phyloP scores from a whole-genome alignment of 2,888 invertebrate species.

The Alsophila aescularia region DNA sequence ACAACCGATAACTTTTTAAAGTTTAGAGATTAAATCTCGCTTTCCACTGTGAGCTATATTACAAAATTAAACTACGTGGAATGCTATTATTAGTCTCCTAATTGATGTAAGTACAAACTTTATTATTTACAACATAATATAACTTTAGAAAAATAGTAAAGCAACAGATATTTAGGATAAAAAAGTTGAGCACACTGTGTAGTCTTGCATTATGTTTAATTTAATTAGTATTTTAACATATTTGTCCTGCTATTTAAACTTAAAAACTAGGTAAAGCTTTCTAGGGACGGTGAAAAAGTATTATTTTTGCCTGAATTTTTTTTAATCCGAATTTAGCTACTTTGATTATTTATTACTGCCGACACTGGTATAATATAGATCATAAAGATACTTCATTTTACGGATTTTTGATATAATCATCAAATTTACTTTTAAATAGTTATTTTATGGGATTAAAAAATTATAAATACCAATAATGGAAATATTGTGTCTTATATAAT shows the following conservation, averaged over 20 bases:
- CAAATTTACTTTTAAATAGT: no score
- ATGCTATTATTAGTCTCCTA: constrained; percentile 20
- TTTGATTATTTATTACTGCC: no score
- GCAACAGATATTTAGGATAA: not conserved
- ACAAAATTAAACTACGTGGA: constrained; percentile 6
- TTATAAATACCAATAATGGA: no score
- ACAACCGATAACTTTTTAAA: constrained; percentile 36
- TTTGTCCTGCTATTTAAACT: constrained; percentile 30
- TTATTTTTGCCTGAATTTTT: not conserved
- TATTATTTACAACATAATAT: constrained; percentile 12
- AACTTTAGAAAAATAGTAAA: not conserved
- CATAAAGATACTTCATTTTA: no score
- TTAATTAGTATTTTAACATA: not conserved
- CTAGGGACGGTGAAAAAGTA: constrained; percentile 57
- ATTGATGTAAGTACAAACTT: not conserved
- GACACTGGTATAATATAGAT: no score
- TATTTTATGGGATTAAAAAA: no score
- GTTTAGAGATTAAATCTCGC: constrained; percentile 39
- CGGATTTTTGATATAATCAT: no score
- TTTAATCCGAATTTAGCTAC: no score
- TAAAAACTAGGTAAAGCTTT: constrained; percentile 70
- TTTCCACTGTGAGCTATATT: constrained; percentile 63
- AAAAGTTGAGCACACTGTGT: not conserved
- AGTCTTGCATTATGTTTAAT: not conserved
- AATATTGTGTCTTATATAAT: no score